Evolutionary conservation across 2,113 vertebrate species (phyloP), one percentile per base, ranked within the genome.

Genomic region (Siniperca chuatsi): DNA sequence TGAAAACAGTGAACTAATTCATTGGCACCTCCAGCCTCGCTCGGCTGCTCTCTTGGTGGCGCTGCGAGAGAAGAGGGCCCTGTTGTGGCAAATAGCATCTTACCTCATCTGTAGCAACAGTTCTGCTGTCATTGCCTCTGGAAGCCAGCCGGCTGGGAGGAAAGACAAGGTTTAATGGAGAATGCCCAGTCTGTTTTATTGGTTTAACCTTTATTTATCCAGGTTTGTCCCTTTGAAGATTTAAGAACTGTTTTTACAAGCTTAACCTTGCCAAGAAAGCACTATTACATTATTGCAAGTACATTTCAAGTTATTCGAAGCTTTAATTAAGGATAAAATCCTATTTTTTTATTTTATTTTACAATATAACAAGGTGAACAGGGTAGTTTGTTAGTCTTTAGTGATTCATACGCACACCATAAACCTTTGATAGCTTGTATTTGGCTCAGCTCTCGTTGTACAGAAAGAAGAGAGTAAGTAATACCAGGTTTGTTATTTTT

Each of bases 1-100:
- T 76, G 88, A 92, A 94, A 94, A 94, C 94, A 94, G 82, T 90
- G 93, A 88, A 92, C 92, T 94, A 92, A 93, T 94, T 93, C 91
- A 91, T 90, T 68, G 82, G 86, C 87, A 82, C 80, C 89, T 85
- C 78, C 82, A 52, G 86, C 60, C 61, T 8, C 9, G 77, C 78
- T 83, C 37, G 18, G 91, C 23, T 90, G 92, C 90, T 93, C 91
- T 91, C 89, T 93, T 89, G 87, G 82, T 87, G 89, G 85, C 70
- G 79, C 83, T 65, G 88, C 70, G 15, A 78, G 81, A 79, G 87
- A 75, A 80, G 78, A 82, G 66, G 74, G 84, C 52, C 87, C 75
- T 3, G 82, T 83, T 90, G 86, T 81, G 83, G 82, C 83, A 46
- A 82, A 76, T 20, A 23, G 84, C 83, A 5, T 75, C 90, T 88